A percentile compares a stretch with the other conserved stretches of the same genome.
Evolutionary conservation across 2,797 vertebrate species (phyloP).

Genomic region (Echeneis naucrates): DNA sequence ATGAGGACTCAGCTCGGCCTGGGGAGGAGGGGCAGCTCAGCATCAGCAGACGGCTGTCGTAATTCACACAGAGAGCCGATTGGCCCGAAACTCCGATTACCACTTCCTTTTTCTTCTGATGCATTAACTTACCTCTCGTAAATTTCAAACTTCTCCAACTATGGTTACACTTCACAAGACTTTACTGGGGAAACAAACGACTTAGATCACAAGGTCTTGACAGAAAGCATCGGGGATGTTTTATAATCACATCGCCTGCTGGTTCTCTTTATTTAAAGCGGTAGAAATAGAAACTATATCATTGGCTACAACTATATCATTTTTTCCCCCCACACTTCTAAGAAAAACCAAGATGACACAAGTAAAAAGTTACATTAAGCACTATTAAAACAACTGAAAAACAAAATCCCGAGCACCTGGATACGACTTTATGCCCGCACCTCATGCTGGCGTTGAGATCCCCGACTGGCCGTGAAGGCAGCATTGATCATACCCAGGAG

Average conservation of each 20-base stretch:
- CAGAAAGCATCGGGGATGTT: neutral
- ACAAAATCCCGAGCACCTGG: too few species aligned
- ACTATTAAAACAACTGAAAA: too few species aligned
- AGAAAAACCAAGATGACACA: neutral
- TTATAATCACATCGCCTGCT: too few species aligned
- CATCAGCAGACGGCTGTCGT: constrained; percentile 71
- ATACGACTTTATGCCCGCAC: too few species aligned
- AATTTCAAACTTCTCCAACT: fast-evolving
- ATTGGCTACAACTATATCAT: too few species aligned
- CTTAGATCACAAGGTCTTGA: neutral
- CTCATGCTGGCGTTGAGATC: too few species aligned
- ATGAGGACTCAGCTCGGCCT: neutral
- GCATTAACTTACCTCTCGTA: constrained; percentile 35
- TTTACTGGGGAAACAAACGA: too few species aligned
- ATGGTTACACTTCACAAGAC: neutral
- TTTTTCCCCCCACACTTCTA: too few species aligned
- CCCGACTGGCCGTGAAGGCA: constrained; percentile 43
- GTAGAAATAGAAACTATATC: too few species aligned
- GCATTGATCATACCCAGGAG: constrained; percentile 18
- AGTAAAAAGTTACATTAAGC: too few species aligned
- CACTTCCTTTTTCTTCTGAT: constrained; percentile 29
- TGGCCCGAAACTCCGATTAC: constrained; percentile 44
- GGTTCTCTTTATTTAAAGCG: neutral
- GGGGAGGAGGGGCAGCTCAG: constrained; percentile 53
- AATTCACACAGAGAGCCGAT: constrained; percentile 44